phyloP scores from a whole-genome alignment of 2,888 invertebrate species.

The Cosmia pyralina region DNA sequence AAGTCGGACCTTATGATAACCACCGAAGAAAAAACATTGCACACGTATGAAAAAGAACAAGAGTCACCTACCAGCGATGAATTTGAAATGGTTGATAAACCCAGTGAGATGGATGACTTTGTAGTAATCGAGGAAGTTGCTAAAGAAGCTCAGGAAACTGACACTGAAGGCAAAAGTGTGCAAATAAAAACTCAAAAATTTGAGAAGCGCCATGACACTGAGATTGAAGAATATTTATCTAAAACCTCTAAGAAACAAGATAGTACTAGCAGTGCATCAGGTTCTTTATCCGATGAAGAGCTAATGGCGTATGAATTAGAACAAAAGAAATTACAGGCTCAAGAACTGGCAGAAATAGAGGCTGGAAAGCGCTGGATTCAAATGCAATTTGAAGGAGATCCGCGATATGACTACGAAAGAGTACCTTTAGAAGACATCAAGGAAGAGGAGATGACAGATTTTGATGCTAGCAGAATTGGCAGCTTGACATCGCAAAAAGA shows the following conservation, averaged over 20 bases:
- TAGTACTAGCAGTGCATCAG: conserved; percentile 90
- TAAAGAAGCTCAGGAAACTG: conserved; percentile 95
- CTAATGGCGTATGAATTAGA: conserved; percentile 92
- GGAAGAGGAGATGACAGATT: conserved; percentile 97
- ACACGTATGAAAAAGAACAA: conserved; percentile 89
- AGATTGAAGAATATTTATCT: conserved; percentile 93
- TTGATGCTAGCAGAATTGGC: conserved; percentile 94
- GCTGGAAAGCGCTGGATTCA: conserved; percentile 97
- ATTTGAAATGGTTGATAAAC: conserved; percentile 96
- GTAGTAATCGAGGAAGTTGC: conserved; percentile 97
- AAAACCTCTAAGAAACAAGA: conserved; percentile 92
- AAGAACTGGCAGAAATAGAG: conserved; percentile 90
- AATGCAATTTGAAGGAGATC: conserved; percentile 95
- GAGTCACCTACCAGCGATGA: conserved; percentile 96
- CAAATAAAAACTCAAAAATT: conserved; percentile 90
- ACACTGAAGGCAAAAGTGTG: conserved; percentile 95
- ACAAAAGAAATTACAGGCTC: conserved; percentile 88
- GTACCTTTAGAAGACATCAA: conserved; percentile 97
- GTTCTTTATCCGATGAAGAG: conserved; percentile 91
- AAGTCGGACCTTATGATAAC: conserved; percentile 91
- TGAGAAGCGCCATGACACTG: conserved; percentile 92
- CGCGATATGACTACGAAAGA: conserved; percentile 94
- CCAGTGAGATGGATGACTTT: conserved; percentile 96
- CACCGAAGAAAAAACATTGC: conserved; percentile 90
- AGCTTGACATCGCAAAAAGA: conserved; percentile 94